phyloP scores from a whole-genome alignment of 1,140 invertebrate genomes.

The Micrasema longulum region DNA sequence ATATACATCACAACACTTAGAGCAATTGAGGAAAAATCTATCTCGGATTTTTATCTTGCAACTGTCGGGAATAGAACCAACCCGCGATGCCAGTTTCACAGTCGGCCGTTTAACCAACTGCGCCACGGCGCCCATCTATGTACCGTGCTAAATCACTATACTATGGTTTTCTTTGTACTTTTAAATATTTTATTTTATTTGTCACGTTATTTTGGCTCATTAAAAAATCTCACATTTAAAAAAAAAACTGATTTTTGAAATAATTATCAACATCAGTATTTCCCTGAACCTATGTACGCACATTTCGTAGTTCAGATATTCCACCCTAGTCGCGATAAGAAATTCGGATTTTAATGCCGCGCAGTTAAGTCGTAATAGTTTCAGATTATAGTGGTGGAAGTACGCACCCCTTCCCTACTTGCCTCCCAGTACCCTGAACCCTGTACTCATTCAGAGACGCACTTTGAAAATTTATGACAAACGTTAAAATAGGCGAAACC shows the following conservation, averaged over 20 bases:
- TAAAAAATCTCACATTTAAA: background rate
- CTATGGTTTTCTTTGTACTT: background rate
- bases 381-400: background rate
- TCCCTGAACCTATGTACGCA: background rate
- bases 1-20: too few relatives aligned
- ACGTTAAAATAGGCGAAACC: too few relatives aligned
- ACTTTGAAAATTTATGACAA: too few relatives aligned
- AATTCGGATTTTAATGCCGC: constrained; percentile 27
- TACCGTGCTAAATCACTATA: background rate
- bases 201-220: background rate
- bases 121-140: too few relatives aligned
- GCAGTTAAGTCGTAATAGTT: constrained; percentile 14
- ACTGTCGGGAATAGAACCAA: background rate
- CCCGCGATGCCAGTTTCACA: too few relatives aligned
- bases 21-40: too few relatives aligned
- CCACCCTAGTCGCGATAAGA: constrained; percentile 25
- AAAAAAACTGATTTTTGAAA: background rate
- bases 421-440: too few relatives aligned
- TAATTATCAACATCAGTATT: background rate
- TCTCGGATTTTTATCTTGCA: too few relatives aligned
- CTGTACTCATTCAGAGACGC: too few relatives aligned
- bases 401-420: background rate
- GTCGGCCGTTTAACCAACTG: too few relatives aligned
- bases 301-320: constrained; percentile 6
- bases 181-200: too few relatives aligned